A percentile compares a stretch with the other conserved stretches of the same genome.
Conservation (phyloP, 2,888 invertebrate genomes). For the Cyclophora punctaria region DNA sequence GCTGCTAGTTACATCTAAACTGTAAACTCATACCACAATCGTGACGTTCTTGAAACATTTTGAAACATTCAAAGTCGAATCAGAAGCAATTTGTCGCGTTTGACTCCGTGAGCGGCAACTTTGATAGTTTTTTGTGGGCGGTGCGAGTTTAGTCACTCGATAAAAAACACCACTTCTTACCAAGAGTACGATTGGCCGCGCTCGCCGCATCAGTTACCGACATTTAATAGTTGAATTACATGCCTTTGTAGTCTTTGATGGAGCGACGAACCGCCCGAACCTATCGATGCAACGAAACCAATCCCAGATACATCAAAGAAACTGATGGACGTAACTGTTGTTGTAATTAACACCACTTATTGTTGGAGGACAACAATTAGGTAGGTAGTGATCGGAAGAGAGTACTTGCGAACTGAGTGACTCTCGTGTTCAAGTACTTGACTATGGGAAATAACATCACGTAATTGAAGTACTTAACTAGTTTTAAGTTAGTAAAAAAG, state of each 20-base stretch:
- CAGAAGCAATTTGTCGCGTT: conserved; percentile 67
- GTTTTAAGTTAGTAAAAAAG: too few species aligned
- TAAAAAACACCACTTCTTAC: background rate
- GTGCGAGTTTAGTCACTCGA: conserved; percentile 15
- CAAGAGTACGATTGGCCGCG: conserved; percentile 46
- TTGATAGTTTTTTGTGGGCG: conserved; percentile 66
- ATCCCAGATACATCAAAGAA: background rate
- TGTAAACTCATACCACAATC: too few species aligned
- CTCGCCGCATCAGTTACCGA: conserved; percentile 10
- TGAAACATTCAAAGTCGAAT: conserved; percentile 42
- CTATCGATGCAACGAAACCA: conserved; percentile 4
- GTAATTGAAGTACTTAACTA: too few species aligned
- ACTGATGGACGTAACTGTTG: background rate
- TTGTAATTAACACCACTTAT: background rate
- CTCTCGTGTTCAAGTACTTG: too few species aligned
- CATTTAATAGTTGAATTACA: conserved; percentile 36
- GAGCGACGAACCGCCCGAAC: conserved; percentile 2
- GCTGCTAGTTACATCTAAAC: too few species aligned
- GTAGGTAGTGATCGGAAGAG: too few species aligned
- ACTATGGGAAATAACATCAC: too few species aligned
- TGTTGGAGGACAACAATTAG: background rate
- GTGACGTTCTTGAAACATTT: conserved; percentile 45
- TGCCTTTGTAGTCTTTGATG: conserved; percentile 17
- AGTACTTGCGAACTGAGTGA: too few species aligned
- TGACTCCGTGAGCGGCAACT: conserved; percentile 57